Base-by-base conservation (phyloP, 2,113 vertebrate species). In the Centropristis striata region DNA sequence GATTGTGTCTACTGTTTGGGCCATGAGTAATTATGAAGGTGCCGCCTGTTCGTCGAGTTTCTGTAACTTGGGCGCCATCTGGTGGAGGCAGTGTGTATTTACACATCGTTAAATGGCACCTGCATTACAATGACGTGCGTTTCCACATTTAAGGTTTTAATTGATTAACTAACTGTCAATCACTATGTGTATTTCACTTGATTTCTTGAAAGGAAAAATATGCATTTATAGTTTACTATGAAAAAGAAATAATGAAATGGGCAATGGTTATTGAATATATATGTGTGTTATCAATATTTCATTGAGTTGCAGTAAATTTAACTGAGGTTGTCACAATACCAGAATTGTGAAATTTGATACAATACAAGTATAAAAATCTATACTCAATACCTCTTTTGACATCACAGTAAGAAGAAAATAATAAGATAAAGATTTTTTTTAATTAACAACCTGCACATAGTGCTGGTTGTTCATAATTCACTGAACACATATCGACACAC, bases 41-140 rank as follows among this genome's bases (percentile, higher is more conserved):
- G 39, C 32, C 39, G 57, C 47, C 4, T 4, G 2, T 42, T 47
- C 59, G 4, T 27, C 44, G 21, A 4, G 12, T 83, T 63, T 60
- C 47, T 78, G 50, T 49, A 1, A 28, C 75, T 51, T 53, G 10
- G 46, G 73, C 85, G 63, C 88, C 88, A 88, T 86, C 94, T 92
- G 59, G 79, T 92, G 94, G 87, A 58, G 3, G 8, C 0, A 36
- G 8, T 3, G 15, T 64, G 46, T 64, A 51, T 49, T 8, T 54
- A 1, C 27, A 61, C 21, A 13, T 49, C 28, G 50, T 78, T 46
- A 20, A 15, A 61, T 37, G 2, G 4, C 21, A 36, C 36, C 12
- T 25, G 37, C 32, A 25, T 15, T 3, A 4, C 10, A n/a, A 1
- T 16, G 3, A 8, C 1, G 1, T 13, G 15, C 44, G 20, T 70